Evolutionary conservation across 2,888 invertebrate species (phyloP), one percentile per base, ranked within the genome.

Genomic region (Helicoverpa assulta): DNA sequence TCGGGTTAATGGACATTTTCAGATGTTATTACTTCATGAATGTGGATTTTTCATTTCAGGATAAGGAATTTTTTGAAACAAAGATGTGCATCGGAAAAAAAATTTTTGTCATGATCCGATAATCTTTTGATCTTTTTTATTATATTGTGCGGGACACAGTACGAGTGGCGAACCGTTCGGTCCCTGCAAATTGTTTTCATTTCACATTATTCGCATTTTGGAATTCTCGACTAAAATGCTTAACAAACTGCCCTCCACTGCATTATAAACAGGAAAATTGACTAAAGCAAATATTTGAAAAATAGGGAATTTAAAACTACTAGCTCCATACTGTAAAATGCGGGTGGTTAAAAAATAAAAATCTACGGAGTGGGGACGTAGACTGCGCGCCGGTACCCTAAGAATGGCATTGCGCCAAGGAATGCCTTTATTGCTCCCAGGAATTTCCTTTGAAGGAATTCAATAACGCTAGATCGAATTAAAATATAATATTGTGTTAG

Each of bases 391-490:
- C 67, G 82, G 74, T 80, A 56, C 67, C 78, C 78, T 56, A 65
- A 80, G 89, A 88, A 89, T 92, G 91, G 92, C 89, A 85, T 82
- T 81, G 86, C 81, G 90, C 91, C 89, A 89, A 90, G 86, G 94
- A 93, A 94, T 94, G 90, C 86, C 94, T 90, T 93, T 94, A 94
- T 94, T 94, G 92, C 91, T 87, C 69, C 61, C 75, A 66, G 84
- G 90, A 89, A 90, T 89, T 86, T 80, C 74, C 85, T 81, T 76
- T 73, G 62, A 71, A 84, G 88, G 92, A 93, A 93, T 94, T 88
- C 92, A 92, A 93, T 93, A 93, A 89, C 85, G 86, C 83, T 79
- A 80, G 87, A 89, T 89, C 85, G 86, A 86, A 88, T 90, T 88
- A 87, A 89, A 90, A 88, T 87, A 88, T 86, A 82, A 88, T 86